These are phyloP conservation scores for Kryptolebias marmoratus DNA, from an alignment of 2,113 vertebrate genomes.

Conservation along the genomic window DNA sequence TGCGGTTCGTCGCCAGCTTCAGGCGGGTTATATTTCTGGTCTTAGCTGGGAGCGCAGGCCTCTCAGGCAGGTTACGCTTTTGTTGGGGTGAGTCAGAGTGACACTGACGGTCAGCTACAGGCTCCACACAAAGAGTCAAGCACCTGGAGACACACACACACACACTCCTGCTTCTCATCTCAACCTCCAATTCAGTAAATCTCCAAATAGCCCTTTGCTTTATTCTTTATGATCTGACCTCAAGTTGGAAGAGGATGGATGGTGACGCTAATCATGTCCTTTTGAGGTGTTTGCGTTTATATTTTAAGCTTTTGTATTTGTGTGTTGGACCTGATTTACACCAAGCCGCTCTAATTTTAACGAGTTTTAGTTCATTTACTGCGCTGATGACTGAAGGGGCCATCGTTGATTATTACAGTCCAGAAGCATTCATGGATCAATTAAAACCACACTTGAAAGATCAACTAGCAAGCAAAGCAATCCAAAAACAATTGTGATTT, in stretches of 20 bases:
- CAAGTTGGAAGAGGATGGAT: neutral
- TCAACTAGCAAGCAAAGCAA: neutral
- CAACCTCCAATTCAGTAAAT: slow-evolving; percentile 15
- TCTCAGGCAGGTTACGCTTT: slow-evolving; percentile 25
- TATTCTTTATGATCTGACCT: slow-evolving; percentile 9
- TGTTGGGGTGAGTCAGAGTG: slow-evolving; percentile 41
- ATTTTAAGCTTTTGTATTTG: neutral
- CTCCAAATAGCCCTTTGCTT: neutral
- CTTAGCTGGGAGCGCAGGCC: slow-evolving; percentile 7
- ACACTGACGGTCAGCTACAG: slow-evolving; percentile 31
- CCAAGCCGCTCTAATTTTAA: neutral
- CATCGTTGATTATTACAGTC: too few relatives aligned
- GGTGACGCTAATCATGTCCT: neutral
- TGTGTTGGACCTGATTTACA: too few relatives aligned
- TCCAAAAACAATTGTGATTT: neutral
- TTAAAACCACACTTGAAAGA: neutral
- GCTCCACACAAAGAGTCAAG: slow-evolving; percentile 32
- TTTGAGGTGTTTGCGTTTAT: slow-evolving; percentile 10
- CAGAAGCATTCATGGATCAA: neutral
- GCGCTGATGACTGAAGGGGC: neutral
- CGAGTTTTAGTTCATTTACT: neutral
- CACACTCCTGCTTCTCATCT: neutral
- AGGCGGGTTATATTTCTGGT: slow-evolving; percentile 22
- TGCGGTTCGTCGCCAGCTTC: neutral
- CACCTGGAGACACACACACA: slow-evolving; percentile 21